These are phyloP conservation scores for Mythimna lalbum DNA, from an alignment of 2,888 invertebrate species.

Conservation along the genomic window DNA sequence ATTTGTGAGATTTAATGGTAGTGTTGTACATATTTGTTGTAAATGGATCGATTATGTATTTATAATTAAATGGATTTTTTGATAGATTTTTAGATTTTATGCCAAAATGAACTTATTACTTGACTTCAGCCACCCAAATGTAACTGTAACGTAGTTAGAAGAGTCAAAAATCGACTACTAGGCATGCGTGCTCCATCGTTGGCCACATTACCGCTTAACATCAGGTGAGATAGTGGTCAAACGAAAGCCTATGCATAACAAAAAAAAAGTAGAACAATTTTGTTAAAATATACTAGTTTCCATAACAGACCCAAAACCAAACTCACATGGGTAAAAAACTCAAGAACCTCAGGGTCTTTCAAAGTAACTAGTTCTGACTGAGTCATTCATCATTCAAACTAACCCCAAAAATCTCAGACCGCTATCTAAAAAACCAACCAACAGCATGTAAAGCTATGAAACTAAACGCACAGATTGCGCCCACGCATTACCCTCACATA, in stretches of 20 bases:
- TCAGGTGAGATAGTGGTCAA: too few species aligned
- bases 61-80: not conserved
- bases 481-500: slow-evolving; percentile 64
- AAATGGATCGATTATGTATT: slow-evolving; percentile 39
- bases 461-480: slow-evolving; percentile 51
- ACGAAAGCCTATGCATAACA: too few species aligned
- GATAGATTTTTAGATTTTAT: not conserved
- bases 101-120: not conserved
- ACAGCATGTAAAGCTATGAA: slow-evolving; percentile 1
- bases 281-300: not conserved
- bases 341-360: too few species aligned
- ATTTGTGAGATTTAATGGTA: slow-evolving; percentile 71
- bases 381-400: not conserved
- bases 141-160: not conserved
- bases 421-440: not conserved
- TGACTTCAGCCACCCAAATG: not conserved
- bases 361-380: not conserved
- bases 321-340: too few species aligned
- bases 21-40: slow-evolving; percentile 28
- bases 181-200: too few species aligned
- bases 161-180: not conserved
- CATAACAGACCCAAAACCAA: not conserved
- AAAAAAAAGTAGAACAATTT: not conserved
- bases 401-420: not conserved
- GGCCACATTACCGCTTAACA: too few species aligned